phyloP scores from a whole-genome alignment of 1,140 invertebrate genomes.

The Pogonomyrmex barbatus region DNA sequence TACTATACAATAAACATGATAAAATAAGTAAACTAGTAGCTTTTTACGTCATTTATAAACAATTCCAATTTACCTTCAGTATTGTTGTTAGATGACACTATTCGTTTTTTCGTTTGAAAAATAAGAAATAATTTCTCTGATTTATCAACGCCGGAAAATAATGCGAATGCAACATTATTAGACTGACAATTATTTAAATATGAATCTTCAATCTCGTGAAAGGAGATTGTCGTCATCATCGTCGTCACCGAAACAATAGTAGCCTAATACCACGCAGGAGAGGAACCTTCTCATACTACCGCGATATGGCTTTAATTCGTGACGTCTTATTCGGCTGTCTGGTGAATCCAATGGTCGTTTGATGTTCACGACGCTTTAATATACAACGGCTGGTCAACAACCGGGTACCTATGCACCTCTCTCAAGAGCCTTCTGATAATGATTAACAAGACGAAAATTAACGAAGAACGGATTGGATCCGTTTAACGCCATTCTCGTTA shows the following conservation, averaged over 20 bases:
- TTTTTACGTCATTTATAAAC: background rate
- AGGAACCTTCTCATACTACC: conserved; percentile 50
- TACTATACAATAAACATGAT: background rate
- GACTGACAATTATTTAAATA: background rate
- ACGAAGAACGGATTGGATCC: conserved; percentile 52
- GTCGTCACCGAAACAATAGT: conserved; percentile 69
- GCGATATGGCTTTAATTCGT: conserved; percentile 58
- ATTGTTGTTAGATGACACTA: background rate
- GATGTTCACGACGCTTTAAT: conserved; percentile 64
- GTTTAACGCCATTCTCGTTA: conserved; percentile 61
- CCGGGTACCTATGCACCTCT: conserved; percentile 29
- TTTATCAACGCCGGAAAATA: background rate
- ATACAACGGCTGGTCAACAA: conserved; percentile 11
- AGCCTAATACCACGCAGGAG: conserved; percentile 71
- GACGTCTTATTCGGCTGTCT: conserved; percentile 47
- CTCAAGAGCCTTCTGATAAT: conserved; percentile 15
- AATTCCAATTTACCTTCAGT: background rate
- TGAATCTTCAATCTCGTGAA: conserved; percentile 28
- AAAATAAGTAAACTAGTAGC: background rate
- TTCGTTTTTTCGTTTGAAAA: background rate
- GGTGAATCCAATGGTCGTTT: conserved; percentile 61
- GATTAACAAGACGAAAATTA: conserved; percentile 62
- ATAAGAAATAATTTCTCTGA: background rate
- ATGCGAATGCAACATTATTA: background rate
- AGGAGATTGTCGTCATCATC: conserved; percentile 46